Evolutionary conservation across 2,888 invertebrate genomes (phyloP).

Genomic region (Plebejus anna): DNA sequence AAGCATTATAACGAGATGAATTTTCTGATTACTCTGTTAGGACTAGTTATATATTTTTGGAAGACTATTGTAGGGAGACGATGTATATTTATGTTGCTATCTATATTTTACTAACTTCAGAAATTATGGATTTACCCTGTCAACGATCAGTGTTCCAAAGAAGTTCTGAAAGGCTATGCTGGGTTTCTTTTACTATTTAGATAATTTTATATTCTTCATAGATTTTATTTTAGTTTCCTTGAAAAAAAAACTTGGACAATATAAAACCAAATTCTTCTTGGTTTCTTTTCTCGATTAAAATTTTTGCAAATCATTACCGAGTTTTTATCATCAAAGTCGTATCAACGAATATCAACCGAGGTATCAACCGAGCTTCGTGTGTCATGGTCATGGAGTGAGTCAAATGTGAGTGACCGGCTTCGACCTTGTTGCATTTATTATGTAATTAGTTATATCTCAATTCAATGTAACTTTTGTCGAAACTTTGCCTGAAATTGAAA

Average conservation of each 20-base stretch:
- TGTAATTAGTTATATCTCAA: not conserved
- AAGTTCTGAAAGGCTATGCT: not conserved
- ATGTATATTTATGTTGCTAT: no score
- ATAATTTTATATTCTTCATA: not conserved
- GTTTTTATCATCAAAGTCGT: not conserved
- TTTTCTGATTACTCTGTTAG: conserved; percentile 12
- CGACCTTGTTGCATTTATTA: conserved; percentile 19
- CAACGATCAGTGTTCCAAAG: not conserved
- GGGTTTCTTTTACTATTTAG: not conserved
- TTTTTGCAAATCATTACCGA: not conserved
- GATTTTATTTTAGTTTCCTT: not conserved
- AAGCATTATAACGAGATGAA: not conserved
- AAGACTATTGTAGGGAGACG: no score
- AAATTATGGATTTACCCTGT: no score
- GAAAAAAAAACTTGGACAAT: no score
- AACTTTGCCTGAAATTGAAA: not conserved
- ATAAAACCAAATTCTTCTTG: no score
- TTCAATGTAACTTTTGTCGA: not conserved
- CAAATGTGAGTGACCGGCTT: not conserved
- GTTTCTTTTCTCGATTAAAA: no score
- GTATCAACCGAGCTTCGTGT: not conserved
- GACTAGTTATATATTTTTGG: not conserved
- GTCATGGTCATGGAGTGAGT: conserved; percentile 17
- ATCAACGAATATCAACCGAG: no score
- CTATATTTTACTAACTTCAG: no score